Percentiles rank a stretch among this genome's conserved stretches.
These are phyloP conservation scores for Mormyrus hasselquistii DNA, from an alignment of 2,797 vertebrate species.

Conservation along the genomic window DNA sequence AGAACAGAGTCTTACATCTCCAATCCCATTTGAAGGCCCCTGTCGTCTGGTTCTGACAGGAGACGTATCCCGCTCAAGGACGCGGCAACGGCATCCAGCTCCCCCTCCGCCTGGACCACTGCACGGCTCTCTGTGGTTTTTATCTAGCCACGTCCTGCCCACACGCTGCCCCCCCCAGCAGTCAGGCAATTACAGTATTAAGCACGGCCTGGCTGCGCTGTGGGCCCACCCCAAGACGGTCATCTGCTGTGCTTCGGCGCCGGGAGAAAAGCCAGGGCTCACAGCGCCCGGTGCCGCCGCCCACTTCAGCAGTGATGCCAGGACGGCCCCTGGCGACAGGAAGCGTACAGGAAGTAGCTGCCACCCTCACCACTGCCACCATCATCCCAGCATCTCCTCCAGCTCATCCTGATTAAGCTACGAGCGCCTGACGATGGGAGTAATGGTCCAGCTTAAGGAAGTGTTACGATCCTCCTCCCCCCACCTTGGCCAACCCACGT, in stretches of 20 bases:
- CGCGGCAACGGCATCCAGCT: background rate
- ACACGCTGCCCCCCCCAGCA: slow-evolving; percentile 11
- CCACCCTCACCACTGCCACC: background rate
- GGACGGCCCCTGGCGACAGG: background rate
- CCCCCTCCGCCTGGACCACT: background rate
- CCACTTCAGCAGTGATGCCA: background rate
- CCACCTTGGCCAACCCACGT: background rate
- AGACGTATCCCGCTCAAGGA: slow-evolving; percentile 1
- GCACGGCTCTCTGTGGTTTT: background rate
- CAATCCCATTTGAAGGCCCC: slow-evolving; percentile 3
- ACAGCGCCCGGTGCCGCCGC: background rate
- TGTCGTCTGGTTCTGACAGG: background rate
- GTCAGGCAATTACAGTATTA: slow-evolving; percentile 14
- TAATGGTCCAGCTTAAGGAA: slow-evolving; percentile 1
- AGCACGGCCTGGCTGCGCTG: background rate
- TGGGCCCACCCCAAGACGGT: background rate
- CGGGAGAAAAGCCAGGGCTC: slow-evolving; percentile 1
- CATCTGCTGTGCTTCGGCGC: background rate
- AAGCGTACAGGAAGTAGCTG: background rate
- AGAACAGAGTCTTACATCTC: background rate
- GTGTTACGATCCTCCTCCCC: background rate
- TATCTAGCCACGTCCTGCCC: slow-evolving; percentile 1
- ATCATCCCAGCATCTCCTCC: background rate
- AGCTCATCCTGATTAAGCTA: background rate
- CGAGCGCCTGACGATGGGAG: background rate